Evolutionary conservation across 1,140 invertebrate species (phyloP).

Genomic region (Papilio machaon): DNA sequence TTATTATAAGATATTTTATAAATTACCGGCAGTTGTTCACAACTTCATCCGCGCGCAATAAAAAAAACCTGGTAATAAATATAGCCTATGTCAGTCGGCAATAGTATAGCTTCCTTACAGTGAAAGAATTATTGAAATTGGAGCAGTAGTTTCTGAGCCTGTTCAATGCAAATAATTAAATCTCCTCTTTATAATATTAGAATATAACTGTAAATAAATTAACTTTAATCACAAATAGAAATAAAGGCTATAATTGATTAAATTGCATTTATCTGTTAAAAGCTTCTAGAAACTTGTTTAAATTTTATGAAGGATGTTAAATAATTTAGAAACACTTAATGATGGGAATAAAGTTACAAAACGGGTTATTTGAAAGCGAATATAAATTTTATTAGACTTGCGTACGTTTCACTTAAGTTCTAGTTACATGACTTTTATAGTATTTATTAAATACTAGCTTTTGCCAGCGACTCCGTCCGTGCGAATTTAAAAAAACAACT

Average conservation of each 20-base stretch:
- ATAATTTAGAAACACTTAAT: constrained; percentile 3
- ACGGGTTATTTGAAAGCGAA: constrained; percentile 3
- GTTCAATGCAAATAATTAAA: no score
- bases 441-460: not conserved
- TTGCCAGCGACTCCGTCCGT: no score
- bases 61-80: no score
- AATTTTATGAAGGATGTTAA: not conserved
- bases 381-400: not conserved
- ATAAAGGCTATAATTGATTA: not conserved
- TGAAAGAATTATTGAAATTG: no score
- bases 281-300: constrained; percentile 11
- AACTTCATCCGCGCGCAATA: no score
- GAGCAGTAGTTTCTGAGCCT: no score
- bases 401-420: not conserved
- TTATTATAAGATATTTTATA: no score
- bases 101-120: no score
- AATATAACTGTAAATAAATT: not conserved
- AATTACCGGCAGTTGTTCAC: no score
- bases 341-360: not conserved
- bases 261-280: not conserved
- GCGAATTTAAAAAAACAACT: no score
- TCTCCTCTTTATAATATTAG: not conserved
- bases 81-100: no score
- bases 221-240: not conserved
- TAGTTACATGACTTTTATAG: not conserved